Conservation (phyloP, 2,797 vertebrate genomes). For the Salarias fasciatus region DNA sequence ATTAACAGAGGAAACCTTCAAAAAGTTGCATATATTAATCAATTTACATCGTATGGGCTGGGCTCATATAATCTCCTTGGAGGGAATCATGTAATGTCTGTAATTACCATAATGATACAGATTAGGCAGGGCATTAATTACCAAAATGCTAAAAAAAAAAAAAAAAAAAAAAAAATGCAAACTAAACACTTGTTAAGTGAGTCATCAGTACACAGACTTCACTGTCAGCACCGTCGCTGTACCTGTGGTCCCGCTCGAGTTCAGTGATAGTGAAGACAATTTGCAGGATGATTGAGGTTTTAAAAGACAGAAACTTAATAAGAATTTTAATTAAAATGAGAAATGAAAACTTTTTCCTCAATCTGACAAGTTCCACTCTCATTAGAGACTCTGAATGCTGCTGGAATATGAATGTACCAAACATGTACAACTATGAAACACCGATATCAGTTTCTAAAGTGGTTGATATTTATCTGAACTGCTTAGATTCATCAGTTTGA, state of each 20-base stretch:
- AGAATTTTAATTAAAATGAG: not conserved
- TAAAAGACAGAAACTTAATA: no score
- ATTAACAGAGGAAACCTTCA: no score
- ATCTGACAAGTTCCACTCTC: not conserved
- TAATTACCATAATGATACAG: constrained; percentile 31
- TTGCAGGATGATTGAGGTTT: not conserved
- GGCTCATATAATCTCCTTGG: constrained; percentile 4
- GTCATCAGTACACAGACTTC: constrained; percentile 15
- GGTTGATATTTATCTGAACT: no score
- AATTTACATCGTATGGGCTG: no score
- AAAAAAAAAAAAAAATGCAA: constrained; percentile 2
- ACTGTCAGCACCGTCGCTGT: not conserved
- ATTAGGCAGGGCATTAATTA: constrained; percentile 19
- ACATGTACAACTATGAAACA: not conserved
- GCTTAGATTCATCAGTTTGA: no score
- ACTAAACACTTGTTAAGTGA: constrained; percentile 29
- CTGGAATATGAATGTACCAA: constrained; percentile 1
- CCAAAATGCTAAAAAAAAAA: not conserved
- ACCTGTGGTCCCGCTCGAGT: not conserved
- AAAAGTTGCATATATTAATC: no score
- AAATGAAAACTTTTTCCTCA: not conserved
- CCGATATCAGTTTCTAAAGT: not conserved
- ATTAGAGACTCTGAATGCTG: not conserved
- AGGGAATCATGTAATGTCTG: constrained; percentile 15
- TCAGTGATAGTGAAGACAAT: constrained; percentile 1